phyloP scores from a whole-genome alignment of 2,113 vertebrate genomes.

The Lontra canadensis region DNA sequence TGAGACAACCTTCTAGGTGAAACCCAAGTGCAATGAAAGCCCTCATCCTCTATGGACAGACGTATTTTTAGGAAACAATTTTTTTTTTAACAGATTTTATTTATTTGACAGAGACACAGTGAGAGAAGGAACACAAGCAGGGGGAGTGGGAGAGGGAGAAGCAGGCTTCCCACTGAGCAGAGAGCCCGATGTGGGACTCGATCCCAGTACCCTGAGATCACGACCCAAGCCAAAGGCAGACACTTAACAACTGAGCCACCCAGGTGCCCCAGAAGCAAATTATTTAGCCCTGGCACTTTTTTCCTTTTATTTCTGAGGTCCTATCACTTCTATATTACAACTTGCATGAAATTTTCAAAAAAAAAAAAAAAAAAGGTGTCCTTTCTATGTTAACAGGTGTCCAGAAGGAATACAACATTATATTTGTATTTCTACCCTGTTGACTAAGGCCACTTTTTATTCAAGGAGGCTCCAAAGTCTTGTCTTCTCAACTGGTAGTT shows the following conservation, averaged over 20 bases:
- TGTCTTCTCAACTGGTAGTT: background rate
- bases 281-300: background rate
- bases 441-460: background rate
- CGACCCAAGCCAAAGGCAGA: no score
- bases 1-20: background rate
- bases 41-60: background rate
- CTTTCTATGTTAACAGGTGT: background rate
- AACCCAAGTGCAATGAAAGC: background rate
- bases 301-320: background rate
- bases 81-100: background rate
- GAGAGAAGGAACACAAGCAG: no score
- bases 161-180: no score
- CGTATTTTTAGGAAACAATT: background rate
- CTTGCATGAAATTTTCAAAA: background rate
- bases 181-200: no score
- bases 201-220: no score
- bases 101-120: no score
- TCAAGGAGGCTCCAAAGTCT: background rate
- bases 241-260: no score
- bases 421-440: background rate
- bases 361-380: background rate
- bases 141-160: no score
- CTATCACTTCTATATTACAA: background rate
- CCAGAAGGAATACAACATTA: background rate
- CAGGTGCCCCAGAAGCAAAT: background rate